phyloP scores from a whole-genome alignment of 2,797 vertebrate genomes.

The Lophotriccus pileatus region DNA sequence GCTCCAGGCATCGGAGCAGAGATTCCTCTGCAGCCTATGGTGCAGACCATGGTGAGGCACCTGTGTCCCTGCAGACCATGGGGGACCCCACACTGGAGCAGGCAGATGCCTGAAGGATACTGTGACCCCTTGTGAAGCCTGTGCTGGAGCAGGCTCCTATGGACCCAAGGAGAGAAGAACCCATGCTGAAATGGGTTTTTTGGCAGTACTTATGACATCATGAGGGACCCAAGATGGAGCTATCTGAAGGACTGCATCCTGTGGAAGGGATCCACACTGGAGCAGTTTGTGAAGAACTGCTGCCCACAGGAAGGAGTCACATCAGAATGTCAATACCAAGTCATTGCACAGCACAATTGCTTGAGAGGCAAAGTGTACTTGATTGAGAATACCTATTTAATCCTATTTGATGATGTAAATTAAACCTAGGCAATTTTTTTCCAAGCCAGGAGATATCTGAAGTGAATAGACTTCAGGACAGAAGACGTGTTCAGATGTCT shows the following conservation, averaged over 20 bases:
- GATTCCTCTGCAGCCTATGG: background rate
- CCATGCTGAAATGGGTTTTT: background rate
- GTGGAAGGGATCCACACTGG: fast-evolving
- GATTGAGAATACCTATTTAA: background rate
- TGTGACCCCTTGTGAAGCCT: background rate
- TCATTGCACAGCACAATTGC: background rate
- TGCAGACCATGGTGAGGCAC: background rate
- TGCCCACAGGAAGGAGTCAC: fast-evolving
- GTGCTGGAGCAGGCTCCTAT: fast-evolving
- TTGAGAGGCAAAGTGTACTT: background rate
- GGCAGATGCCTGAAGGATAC: background rate
- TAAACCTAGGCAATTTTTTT: background rate
- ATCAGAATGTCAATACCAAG: background rate
- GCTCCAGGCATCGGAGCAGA: background rate
- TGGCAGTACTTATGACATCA: fast-evolving
- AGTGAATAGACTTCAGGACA: background rate
- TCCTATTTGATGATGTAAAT: background rate
- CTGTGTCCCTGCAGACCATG: background rate
- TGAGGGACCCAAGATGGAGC: background rate
- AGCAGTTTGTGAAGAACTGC: background rate
- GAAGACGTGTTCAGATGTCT: background rate
- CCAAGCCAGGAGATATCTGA: background rate
- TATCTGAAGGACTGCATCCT: background rate
- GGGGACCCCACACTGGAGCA: background rate
- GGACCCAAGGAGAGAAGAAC: background rate